phyloP scores from a whole-genome alignment of 1,140 invertebrate species.

The Drosophila bifasciata region DNA sequence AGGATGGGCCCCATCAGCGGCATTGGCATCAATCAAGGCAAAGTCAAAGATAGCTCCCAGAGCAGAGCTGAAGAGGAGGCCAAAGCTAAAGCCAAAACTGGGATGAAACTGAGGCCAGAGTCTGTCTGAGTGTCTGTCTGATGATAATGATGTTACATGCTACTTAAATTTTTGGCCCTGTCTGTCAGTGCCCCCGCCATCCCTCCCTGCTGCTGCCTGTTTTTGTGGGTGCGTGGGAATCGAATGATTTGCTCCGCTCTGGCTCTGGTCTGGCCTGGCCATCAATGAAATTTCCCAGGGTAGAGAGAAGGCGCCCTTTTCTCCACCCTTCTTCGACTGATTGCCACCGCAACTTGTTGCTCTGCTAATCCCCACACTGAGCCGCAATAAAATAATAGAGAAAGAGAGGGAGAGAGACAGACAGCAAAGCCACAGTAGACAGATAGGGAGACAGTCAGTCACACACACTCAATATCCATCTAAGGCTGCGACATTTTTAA shows the following conservation, averaged over 20 bases:
- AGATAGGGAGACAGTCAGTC: background rate
- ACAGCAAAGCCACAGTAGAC: slow-evolving; percentile 3
- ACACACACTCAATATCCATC: slow-evolving; percentile 52
- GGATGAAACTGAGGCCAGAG: too few species aligned
- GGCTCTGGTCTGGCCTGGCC: slow-evolving; percentile 9
- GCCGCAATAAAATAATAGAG: slow-evolving; percentile 55
- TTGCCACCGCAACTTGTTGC: too few species aligned
- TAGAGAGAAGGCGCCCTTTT: slow-evolving; percentile 26
- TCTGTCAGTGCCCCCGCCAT: slow-evolving; percentile 9
- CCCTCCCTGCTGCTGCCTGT: slow-evolving; percentile 1
- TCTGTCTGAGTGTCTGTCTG: background rate
- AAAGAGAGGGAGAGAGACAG: slow-evolving; percentile 4
- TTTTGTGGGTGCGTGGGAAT: slow-evolving; percentile 65
- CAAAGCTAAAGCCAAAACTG: too few species aligned
- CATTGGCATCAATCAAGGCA: slow-evolving; percentile 25
- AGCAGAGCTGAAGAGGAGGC: too few species aligned
- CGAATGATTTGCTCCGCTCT: slow-evolving; percentile 24
- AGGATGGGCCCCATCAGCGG: background rate
- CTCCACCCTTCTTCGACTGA: slow-evolving; percentile 19
- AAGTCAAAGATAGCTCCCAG: too few species aligned
- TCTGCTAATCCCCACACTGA: slow-evolving; percentile 62
- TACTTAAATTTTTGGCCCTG: slow-evolving; percentile 40
- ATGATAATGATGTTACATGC: slow-evolving; percentile 51
- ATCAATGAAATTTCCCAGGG: slow-evolving; percentile 78
- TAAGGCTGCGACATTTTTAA: slow-evolving; percentile 78